Evolutionary conservation across 2,113 vertebrate species (phyloP).

Genomic region (Platichthys stellatus): DNA sequence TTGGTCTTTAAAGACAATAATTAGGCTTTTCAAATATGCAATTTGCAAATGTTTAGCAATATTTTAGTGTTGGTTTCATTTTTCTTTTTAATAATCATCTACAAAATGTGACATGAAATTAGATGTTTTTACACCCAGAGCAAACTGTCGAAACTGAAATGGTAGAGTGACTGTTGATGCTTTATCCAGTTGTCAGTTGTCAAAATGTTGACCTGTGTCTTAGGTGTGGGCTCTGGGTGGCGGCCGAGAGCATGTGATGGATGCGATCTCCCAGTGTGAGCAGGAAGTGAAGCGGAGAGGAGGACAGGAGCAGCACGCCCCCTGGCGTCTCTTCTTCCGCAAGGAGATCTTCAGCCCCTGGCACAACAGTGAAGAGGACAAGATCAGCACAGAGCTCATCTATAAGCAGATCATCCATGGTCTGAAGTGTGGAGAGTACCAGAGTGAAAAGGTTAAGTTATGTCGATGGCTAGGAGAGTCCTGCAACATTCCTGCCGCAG

Average conservation of each 20-base stretch:
- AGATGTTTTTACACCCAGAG: too few species aligned
- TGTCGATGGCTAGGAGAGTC: neutral
- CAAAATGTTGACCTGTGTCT: neutral
- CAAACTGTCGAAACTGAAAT: too few species aligned
- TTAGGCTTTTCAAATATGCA: neutral
- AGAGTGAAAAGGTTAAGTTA: constrained; percentile 84
- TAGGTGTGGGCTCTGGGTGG: constrained; percentile 95
- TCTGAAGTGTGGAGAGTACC: constrained; percentile 90
- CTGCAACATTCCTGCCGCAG: neutral
- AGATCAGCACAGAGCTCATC: constrained; percentile 91
- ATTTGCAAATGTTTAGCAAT: too few species aligned
- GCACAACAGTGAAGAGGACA: constrained; percentile 89
- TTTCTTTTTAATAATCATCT: too few species aligned
- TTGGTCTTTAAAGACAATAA: neutral
- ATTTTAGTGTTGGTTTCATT: too few species aligned
- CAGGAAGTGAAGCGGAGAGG: constrained; percentile 88
- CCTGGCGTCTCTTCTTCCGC: constrained; percentile 93
- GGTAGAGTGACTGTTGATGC: too few species aligned
- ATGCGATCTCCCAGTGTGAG: constrained; percentile 94
- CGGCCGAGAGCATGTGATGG: constrained; percentile 90
- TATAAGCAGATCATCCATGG: constrained; percentile 92
- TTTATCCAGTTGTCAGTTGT: neutral
- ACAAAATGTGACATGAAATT: neutral
- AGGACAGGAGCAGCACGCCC: constrained; percentile 87
- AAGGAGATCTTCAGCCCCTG: constrained; percentile 97